Evolutionary conservation across 2,888 invertebrate genomes (phyloP), one percentile per base, ranked within the genome.

Genomic region (Lepeophtheirus nordmannii): DNA sequence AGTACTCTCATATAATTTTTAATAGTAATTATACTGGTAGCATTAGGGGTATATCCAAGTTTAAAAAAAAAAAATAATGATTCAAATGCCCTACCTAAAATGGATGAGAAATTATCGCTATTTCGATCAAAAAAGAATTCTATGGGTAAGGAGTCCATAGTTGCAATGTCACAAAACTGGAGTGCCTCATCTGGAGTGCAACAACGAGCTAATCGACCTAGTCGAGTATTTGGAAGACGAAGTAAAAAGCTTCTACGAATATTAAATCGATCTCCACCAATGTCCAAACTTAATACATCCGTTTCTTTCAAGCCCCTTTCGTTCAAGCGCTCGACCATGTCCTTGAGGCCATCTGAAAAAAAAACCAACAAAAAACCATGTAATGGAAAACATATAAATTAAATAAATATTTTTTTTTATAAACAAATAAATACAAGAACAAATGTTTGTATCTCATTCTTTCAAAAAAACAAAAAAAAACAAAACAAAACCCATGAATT

Each of bases 71-170:
- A n/a, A n/a, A 30, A 30, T 5, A 30, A 30, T 5, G 30, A 30
- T 30, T 30, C 7, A 30, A 46, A 22, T 9, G 8, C 10, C 63
- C 53, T 56, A 63, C 63, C 66, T 22, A 66, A 40, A n/a, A 66
- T 66, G 1, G 66, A 58, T 1, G 60, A 38, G 23, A 66, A 66
- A 38, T 66, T 66, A n/a, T 66, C 59, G 14, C 38, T 37, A 66
- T 60, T 66, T 60, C 66, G 39, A 40, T 66, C 66, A 60, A 66
- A 66, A 40, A 66, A 66, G 40, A 23, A 66, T 46, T 66, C 66
- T 61, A 46, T 46, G 14, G 63, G 63, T 17, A 56, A 20, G n/a
- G 20, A 17, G 22, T 46, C 23, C 22, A 46, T 38, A 23, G 46
- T 46, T 22, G 17, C 20, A 22, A 63, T 63, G 38, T 38, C 38